Evolutionary conservation across 53 echinoderm and acorn worm genomes (phyloP).

Genomic region (Luidia sarsii): DNA sequence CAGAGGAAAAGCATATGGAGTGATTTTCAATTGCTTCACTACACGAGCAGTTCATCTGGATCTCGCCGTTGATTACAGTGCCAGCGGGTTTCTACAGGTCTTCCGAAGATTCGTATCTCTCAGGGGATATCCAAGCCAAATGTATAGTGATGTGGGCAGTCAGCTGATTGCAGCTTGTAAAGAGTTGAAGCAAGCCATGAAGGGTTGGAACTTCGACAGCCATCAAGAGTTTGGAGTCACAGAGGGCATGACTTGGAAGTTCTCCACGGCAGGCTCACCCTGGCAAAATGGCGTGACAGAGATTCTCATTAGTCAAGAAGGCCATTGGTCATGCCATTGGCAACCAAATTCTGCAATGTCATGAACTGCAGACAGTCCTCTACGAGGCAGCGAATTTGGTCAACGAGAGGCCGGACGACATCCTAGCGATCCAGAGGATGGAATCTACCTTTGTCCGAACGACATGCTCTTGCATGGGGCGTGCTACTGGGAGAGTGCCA

Average conservation of each 20-base stretch:
- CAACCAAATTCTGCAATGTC: constrained; percentile 29
- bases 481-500: constrained; percentile 39
- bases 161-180: constrained; percentile 42
- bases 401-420: constrained; percentile 50
- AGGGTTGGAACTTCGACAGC: background rate
- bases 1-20: constrained; percentile 41
- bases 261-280: constrained; percentile 54
- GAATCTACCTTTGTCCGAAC: constrained; percentile 35
- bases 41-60: constrained; percentile 55
- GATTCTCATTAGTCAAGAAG: constrained; percentile 60
- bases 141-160: constrained; percentile 54
- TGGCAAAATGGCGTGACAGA: constrained; percentile 68
- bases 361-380: constrained; percentile 47
- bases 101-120: constrained; percentile 49
- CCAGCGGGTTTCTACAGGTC: constrained; percentile 41
- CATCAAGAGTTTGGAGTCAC: constrained; percentile 18
- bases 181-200: constrained; percentile 9
- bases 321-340: constrained; percentile 32
- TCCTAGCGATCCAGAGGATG: constrained; percentile 53
- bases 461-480: constrained; percentile 24
- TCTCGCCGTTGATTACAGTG: constrained; percentile 46
- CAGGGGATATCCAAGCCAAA: constrained; percentile 51
- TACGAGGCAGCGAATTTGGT: constrained; percentile 50
- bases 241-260: constrained; percentile 41
- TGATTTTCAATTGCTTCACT: constrained; percentile 52